These are phyloP conservation scores for Eumacrocentrus americanus DNA, from an alignment of 2,888 invertebrate genomes.

Conservation along the genomic window DNA sequence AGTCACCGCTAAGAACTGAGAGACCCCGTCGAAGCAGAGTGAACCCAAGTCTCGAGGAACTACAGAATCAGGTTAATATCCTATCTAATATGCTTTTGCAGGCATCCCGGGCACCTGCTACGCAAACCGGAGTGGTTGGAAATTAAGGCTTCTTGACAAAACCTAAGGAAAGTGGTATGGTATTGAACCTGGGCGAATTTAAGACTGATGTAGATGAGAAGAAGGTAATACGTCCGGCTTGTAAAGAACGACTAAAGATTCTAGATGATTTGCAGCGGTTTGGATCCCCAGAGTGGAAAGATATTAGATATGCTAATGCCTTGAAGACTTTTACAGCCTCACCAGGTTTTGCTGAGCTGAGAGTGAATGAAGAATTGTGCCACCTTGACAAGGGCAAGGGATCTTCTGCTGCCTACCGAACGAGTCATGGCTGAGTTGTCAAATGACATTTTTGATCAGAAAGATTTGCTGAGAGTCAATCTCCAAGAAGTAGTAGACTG, in stretches of 20 bases:
- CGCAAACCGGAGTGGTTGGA: no score
- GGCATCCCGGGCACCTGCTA: no score
- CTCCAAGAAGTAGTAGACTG: conserved; percentile 30
- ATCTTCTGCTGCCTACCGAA: conserved; percentile 15
- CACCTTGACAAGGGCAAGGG: conserved; percentile 31
- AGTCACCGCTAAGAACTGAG: no score
- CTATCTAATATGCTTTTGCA: no score
- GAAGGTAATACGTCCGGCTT: not conserved
- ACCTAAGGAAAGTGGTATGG: no score
- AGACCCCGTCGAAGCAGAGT: no score
- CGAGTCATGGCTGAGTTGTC: conserved; percentile 23
- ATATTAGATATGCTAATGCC: not conserved
- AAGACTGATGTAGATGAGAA: not conserved
- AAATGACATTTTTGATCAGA: conserved; percentile 28
- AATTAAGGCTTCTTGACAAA: no score
- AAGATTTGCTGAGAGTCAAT: conserved; percentile 19
- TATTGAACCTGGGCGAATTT: no score
- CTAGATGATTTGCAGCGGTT: not conserved
- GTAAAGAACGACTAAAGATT: not conserved
- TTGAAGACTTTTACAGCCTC: not conserved
- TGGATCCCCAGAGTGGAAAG: not conserved
- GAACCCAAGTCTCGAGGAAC: no score
- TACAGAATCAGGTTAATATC: no score
- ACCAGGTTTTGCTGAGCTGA: conserved; percentile 10
- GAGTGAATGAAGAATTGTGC: conserved; percentile 45